A percentile compares a stretch with the other conserved stretches of the same genome.
Conservation (phyloP, 35 echinoderm and acorn worm genomes). For the Nesometra sesokonis region DNA sequence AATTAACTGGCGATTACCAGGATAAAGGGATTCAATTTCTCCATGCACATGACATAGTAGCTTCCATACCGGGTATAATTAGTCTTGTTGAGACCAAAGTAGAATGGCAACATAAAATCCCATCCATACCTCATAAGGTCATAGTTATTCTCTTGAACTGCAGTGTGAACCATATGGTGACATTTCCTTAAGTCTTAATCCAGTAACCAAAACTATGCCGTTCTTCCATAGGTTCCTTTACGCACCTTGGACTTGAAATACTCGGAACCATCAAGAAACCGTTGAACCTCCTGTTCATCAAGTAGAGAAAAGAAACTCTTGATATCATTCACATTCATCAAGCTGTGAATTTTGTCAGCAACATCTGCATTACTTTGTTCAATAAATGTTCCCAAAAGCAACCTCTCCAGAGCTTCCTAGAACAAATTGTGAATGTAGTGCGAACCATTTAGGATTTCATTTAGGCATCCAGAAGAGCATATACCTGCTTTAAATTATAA, state of each 20-base stretch:
- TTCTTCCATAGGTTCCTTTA: constrained; percentile 10
- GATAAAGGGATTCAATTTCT: constrained; percentile 33
- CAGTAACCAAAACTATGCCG: constrained; percentile 34
- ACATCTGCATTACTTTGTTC: not conserved
- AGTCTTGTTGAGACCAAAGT: constrained; percentile 35
- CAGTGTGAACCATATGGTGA: constrained; percentile 3
- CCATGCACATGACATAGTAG: constrained; percentile 35
- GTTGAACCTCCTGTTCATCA: not conserved
- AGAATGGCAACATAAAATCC: constrained; percentile 38
- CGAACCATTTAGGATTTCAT: constrained; percentile 16
- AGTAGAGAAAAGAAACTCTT: not conserved
- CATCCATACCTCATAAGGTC: constrained; percentile 27
- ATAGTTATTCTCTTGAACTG: constrained; percentile 34
- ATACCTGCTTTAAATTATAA: constrained; percentile 29
- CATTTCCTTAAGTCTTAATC: constrained; percentile 31
- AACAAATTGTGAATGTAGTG: constrained; percentile 38
- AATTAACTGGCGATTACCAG: constrained; percentile 32
- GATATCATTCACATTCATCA: not conserved
- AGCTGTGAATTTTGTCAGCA: not conserved
- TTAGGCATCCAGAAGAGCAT: constrained; percentile 30
- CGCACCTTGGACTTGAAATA: constrained; percentile 9
- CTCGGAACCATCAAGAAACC: not conserved
- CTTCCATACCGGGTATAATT: constrained; percentile 33
- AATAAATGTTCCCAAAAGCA: not conserved
- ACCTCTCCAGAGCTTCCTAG: constrained; percentile 5